A percentile compares a stretch with the other conserved stretches of the same genome.
These are phyloP conservation scores for Oxyura jamaicensis DNA, from an alignment of 2,113 vertebrate genomes.

Conservation along the genomic window DNA sequence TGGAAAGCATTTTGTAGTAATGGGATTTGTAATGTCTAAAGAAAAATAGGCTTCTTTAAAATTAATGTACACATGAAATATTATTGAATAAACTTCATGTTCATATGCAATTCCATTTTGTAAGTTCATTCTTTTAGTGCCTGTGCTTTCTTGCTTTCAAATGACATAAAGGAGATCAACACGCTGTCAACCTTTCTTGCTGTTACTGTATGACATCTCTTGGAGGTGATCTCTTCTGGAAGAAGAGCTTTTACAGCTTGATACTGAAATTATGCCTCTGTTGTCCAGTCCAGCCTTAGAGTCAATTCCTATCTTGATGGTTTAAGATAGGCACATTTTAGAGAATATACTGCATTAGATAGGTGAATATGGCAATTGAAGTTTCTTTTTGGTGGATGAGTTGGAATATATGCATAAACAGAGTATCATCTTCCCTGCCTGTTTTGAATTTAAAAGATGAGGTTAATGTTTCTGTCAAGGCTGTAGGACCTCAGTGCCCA, in stretches of 20 bases:
- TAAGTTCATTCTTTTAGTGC: background rate
- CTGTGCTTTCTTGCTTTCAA: background rate
- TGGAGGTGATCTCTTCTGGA: background rate
- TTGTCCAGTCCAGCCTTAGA: background rate
- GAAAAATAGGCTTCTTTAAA: background rate
- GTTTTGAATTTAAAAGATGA: background rate
- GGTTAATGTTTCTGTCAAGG: background rate
- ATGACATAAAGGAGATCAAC: background rate
- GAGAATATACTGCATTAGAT: background rate
- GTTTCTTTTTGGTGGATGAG: background rate
- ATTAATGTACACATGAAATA: background rate
- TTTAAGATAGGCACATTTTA: background rate
- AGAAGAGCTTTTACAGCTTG: background rate
- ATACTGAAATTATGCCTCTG: background rate
- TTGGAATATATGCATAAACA: background rate
- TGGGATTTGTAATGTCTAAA: background rate
- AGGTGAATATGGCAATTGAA: background rate
- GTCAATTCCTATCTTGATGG: background rate
- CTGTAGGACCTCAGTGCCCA: background rate
- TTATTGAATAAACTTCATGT: background rate
- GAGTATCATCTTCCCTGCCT: background rate
- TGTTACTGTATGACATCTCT: background rate
- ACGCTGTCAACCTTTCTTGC: background rate
- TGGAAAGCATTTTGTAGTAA: background rate
- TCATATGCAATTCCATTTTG: background rate